Base-by-base conservation (phyloP, 2,888 invertebrate species). In the Cheiracanthium punctorium region DNA sequence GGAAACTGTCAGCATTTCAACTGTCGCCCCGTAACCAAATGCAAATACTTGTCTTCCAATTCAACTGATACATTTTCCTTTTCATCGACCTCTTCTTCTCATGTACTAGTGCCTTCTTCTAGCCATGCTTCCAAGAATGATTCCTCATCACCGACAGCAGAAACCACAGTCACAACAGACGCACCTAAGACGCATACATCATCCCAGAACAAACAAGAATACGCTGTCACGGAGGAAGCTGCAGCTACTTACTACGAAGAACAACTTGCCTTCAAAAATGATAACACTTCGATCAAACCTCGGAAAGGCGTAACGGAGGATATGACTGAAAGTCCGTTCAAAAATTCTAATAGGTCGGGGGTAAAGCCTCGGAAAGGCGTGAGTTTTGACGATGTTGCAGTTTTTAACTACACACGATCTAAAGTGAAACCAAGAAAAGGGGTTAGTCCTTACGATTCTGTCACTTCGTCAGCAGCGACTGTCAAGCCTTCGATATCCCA, bases 271-370 rank as follows among this genome's bases (percentile, higher is more conserved):
- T 37, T 82, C 4, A 88, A 88, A 43, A 80, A 80, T 37, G 88
- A 88, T 58, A 88, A 88, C 58, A 88, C 82, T 4, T 70, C 82
- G 0, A 69, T 88, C 28, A 82, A 82, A 20, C 88, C 88, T 30
- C 69, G 88, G 1, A 88, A 88, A 67, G 94, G 95, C 4, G 87
- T 87, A 12, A 65, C 30, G 8, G 74, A 69, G 5, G 12, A 12
- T n/a, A 64, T 37, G n/a, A 43, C 52, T 0, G 77, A 80, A 0
- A 41, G 41, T 5, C 17, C 58, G 8, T 74, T 71, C 33, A 28
- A 30, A 76, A 65, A 24, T n/a, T 24, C 48, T 8, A 10, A 43
- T 64, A 71, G 67, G n/a, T 86, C 85, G 10, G 76, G 80, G 5
- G 67, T 87, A 20, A 87, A 87, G 58, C 80, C 87, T 4, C 70